These are phyloP conservation scores for Etheostoma perlongum DNA, from an alignment of 2,797 vertebrate species.

Conservation along the genomic window DNA sequence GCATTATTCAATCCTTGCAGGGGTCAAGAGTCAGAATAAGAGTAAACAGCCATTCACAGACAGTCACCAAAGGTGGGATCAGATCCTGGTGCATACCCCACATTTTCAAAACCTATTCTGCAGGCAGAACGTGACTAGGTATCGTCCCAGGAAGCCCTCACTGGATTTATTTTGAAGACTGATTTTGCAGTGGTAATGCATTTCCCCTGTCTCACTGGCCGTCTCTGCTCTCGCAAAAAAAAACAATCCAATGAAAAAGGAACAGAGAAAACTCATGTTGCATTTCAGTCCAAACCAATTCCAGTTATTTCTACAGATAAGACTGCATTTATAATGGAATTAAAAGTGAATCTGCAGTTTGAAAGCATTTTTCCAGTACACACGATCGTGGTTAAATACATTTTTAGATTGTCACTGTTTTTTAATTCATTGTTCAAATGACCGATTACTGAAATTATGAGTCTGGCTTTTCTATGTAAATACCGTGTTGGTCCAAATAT, in stretches of 20 bases:
- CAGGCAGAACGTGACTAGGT: slow-evolving; percentile 37
- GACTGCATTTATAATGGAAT: slow-evolving; percentile 41
- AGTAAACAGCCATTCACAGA: slow-evolving; percentile 47
- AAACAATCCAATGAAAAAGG: slow-evolving; percentile 50
- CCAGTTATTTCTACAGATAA: slow-evolving; percentile 33
- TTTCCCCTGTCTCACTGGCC: slow-evolving; percentile 35
- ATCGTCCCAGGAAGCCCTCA: slow-evolving; percentile 39
- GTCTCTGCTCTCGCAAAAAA: slow-evolving; percentile 31
- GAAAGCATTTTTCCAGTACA: neutral
- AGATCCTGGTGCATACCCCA: slow-evolving; percentile 33
- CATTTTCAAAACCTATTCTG: slow-evolving; percentile 55
- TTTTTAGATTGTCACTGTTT: slow-evolving; percentile 3
- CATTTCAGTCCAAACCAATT: slow-evolving; percentile 57
- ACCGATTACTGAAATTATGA: neutral
- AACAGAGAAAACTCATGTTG: slow-evolving; percentile 43
- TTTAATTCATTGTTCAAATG: neutral
- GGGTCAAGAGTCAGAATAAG: slow-evolving; percentile 35
- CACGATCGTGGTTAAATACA: neutral
- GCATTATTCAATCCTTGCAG: slow-evolving; percentile 72
- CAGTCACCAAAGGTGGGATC: slow-evolving; percentile 57
- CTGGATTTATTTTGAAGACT: slow-evolving; percentile 46
- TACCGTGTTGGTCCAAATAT: neutral
- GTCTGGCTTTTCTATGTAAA: neutral
- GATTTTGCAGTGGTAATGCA: slow-evolving; percentile 52
- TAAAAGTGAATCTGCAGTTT: slow-evolving; percentile 29